phyloP scores from a whole-genome alignment of 2,888 invertebrate genomes.

The Monopis laevigella region DNA sequence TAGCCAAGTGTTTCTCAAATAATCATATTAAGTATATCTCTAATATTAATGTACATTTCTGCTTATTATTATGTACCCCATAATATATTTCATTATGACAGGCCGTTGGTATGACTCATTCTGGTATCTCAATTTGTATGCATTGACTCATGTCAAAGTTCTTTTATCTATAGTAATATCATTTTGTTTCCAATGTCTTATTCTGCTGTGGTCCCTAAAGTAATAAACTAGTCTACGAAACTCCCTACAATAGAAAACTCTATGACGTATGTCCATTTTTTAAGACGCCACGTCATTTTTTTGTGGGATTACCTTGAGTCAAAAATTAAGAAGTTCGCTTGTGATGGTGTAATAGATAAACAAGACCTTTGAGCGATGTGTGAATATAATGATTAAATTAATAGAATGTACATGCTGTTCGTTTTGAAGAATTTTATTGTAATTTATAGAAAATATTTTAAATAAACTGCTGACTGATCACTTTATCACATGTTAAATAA shows the following conservation, averaged over 20 bases:
- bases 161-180: conserved; percentile 60
- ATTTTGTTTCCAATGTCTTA: conserved; percentile 50
- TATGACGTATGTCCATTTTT: conserved; percentile 29
- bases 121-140: conserved; percentile 33
- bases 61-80: conserved; percentile 13
- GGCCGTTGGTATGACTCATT: conserved; percentile 29
- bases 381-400: too few species aligned
- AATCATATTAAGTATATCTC: neutral
- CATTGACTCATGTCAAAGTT: conserved; percentile 48
- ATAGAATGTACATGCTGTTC: too few species aligned
- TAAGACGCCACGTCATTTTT: too few species aligned
- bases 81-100: conserved; percentile 30
- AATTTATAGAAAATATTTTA: too few species aligned
- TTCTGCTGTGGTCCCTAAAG: conserved; percentile 51
- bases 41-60: neutral
- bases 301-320: too few species aligned
- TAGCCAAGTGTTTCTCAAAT: too few species aligned
- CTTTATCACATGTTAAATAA: too few species aligned
- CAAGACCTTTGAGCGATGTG: too few species aligned
- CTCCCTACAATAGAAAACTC: conserved; percentile 11
- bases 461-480: too few species aligned
- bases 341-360: too few species aligned
- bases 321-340: too few species aligned
- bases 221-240: conserved; percentile 52
- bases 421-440: too few species aligned